phyloP scores from a whole-genome alignment of 2,113 vertebrate genomes.

The Scatophagus argus region DNA sequence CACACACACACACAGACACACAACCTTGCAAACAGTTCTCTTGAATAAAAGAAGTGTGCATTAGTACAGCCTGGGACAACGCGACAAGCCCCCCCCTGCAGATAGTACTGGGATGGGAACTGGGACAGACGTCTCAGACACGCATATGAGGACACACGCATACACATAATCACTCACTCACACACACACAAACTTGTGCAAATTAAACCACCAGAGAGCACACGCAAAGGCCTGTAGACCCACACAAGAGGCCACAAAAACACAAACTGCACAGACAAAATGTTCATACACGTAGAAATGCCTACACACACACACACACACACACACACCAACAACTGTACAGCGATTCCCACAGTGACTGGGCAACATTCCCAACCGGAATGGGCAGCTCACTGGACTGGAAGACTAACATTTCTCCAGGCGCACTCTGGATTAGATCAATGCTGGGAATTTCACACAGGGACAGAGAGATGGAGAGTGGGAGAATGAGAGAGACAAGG shows the following conservation, averaged over 20 bases:
- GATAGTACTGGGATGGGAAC: slow-evolving; percentile 77
- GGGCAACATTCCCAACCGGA: slow-evolving; percentile 82
- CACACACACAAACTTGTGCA: neutral
- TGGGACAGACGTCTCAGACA: slow-evolving; percentile 77
- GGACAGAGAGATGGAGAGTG: slow-evolving; percentile 58
- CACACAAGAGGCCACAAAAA: slow-evolving; percentile 19
- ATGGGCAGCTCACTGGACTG: slow-evolving; percentile 83
- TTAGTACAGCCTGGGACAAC: slow-evolving; percentile 45
- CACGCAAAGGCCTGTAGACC: slow-evolving; percentile 47
- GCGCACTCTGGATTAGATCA: slow-evolving; percentile 83
- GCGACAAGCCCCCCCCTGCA: slow-evolving; percentile 66
- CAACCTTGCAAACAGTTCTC: slow-evolving; percentile 19
- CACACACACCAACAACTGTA: slow-evolving; percentile 57
- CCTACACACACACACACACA: slow-evolving; percentile 10
- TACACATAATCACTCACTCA: neutral
- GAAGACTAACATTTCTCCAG: slow-evolving; percentile 87
- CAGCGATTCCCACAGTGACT: slow-evolving; percentile 79
- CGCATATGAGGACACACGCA: slow-evolving; percentile 26
- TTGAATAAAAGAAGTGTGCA: slow-evolving; percentile 18
- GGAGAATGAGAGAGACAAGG: slow-evolving; percentile 50
- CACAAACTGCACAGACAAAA: slow-evolving; percentile 29
- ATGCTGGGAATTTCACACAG: slow-evolving; percentile 80
- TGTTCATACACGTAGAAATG: slow-evolving; percentile 14
- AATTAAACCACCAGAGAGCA: slow-evolving; percentile 42
- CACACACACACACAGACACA: neutral